Conservation (phyloP, 1,140 invertebrate species). For the Tribolium castaneum region DNA sequence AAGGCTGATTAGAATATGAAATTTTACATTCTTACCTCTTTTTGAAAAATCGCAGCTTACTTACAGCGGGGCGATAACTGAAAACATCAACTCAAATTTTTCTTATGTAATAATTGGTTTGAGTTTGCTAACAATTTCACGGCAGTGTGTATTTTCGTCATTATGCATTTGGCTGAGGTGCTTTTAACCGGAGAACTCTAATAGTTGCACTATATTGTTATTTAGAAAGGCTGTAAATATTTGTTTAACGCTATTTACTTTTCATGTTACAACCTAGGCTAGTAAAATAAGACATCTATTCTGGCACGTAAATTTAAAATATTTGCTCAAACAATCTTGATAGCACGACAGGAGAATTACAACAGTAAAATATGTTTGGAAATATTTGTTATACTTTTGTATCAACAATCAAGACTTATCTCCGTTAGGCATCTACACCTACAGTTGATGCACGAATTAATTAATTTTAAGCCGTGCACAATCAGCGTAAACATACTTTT, state of each 20-base stretch:
- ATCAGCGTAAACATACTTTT: no score
- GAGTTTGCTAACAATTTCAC: neutral
- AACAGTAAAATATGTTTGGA: neutral
- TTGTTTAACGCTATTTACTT: neutral
- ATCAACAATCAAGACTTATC: no score
- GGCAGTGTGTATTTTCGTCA: neutral
- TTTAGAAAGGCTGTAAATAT: neutral
- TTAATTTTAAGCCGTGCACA: no score
- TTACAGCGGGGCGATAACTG: neutral
- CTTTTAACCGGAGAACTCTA: constrained; percentile 8
- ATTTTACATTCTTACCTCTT: neutral
- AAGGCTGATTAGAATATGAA: neutral
- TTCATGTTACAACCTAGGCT: neutral
- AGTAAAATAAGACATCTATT: constrained; percentile 2
- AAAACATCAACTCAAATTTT: neutral
- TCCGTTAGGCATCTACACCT: neutral
- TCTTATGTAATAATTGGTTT: neutral
- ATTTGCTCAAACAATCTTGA: neutral
- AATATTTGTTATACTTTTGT: no score
- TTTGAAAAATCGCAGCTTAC: no score
- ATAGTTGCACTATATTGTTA: neutral
- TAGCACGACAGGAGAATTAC: neutral
- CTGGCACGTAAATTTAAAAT: neutral
- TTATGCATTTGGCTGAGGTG: neutral
- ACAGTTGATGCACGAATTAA: no score